These are phyloP conservation scores for Drosophila equinoxialis DNA, from an alignment of 1,140 invertebrate species.

Conservation along the genomic window DNA sequence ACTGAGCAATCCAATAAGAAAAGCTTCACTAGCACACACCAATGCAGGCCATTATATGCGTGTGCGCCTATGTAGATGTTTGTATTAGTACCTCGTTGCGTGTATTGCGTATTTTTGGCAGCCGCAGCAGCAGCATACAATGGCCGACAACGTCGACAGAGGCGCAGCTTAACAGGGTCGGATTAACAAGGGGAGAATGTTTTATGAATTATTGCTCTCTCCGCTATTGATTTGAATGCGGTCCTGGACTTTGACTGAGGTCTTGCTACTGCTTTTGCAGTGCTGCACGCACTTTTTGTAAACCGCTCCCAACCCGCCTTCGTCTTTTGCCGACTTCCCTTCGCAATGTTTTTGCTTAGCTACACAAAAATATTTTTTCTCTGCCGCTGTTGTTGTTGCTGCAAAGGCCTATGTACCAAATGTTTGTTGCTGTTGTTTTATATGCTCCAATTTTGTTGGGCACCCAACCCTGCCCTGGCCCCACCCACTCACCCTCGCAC, in stretches of 20 bases:
- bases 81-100: conserved; percentile 31
- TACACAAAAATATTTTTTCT: conserved; percentile 44
- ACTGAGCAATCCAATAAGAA: conserved; percentile 69
- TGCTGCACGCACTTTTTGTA: conserved; percentile 73
- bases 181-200: conserved; percentile 6
- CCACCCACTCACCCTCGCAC: conserved; percentile 19
- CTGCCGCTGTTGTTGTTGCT: conserved; percentile 17
- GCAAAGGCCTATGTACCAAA: conserved; percentile 47
- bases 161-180: conserved; percentile 45
- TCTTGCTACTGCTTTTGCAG: conserved; percentile 53
- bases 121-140: conserved; percentile 43
- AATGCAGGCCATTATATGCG: conserved; percentile 74
- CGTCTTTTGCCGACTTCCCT: conserved; percentile 1
- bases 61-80: conserved; percentile 17
- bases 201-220: too few relatives aligned
- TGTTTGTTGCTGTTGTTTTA: conserved; percentile 42
- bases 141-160: conserved; percentile 50
- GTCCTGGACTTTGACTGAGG: conserved; percentile 17
- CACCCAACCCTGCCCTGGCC: conserved; percentile 35
- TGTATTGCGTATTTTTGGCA: conserved; percentile 77
- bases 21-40: conserved; percentile 69
- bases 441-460: conserved; percentile 77
- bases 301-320: conserved; percentile 1
- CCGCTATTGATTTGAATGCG: neutral
- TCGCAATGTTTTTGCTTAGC: conserved; percentile 64